These are phyloP conservation scores for Macrocentrus cingulum DNA, from an alignment of 1,140 invertebrate species.

Conservation along the genomic window DNA sequence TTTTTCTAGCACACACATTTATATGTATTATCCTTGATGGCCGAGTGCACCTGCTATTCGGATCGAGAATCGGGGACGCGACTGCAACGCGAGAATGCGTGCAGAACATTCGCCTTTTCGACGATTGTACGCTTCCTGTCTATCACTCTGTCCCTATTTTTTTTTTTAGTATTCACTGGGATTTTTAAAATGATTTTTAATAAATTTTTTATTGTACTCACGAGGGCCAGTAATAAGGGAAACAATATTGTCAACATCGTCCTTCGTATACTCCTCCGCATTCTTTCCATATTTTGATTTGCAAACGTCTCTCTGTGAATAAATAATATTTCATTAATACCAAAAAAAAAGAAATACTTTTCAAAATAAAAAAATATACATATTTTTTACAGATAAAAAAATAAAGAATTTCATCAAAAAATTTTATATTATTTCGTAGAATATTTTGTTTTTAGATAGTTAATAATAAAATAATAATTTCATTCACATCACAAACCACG, in stretches of 20 bases:
- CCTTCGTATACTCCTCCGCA: constrained; percentile 53
- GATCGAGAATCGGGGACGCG: constrained; percentile 5
- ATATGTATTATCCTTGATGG: no score
- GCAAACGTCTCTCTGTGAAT: constrained; percentile 46
- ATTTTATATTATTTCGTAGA: neutral
- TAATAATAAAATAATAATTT: neutral
- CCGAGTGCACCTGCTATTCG: constrained; percentile 11
- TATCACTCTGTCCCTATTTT: neutral
- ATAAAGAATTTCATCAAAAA: neutral
- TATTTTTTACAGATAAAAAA: neutral
- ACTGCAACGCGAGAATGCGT: neutral
- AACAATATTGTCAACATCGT: constrained; percentile 44
- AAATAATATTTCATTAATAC: constrained; percentile 22
- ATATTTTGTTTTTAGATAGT: constrained; percentile 2
- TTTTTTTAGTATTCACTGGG: constrained; percentile 1
- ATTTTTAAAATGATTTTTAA: neutral
- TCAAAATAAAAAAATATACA: neutral
- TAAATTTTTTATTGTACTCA: constrained; percentile 42
- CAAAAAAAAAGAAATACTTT: constrained; percentile 22
- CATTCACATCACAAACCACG: neutral
- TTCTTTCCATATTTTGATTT: constrained; percentile 51
- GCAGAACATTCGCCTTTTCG: neutral
- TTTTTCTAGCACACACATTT: constrained; percentile 11
- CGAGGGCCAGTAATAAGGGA: constrained; percentile 44
- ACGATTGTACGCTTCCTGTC: neutral